Percentiles rank a stretch among this genome's conserved stretches.
These are phyloP conservation scores for Papilio polytes DNA, from an alignment of 1,140 invertebrate species.

Conservation along the genomic window DNA sequence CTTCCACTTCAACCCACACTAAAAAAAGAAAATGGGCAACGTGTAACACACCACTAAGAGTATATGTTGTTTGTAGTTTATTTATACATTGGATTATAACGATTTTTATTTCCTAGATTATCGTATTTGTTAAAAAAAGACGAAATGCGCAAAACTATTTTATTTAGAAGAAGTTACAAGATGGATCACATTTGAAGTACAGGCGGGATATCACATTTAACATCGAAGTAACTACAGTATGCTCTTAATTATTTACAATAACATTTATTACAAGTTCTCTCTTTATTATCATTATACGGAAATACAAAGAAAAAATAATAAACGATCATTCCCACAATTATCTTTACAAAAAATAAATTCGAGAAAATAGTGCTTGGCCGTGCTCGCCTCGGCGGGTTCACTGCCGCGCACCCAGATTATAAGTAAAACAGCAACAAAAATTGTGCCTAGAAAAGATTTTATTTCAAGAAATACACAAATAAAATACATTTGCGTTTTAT, in stretches of 20 bases:
- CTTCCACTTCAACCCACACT: too few species aligned
- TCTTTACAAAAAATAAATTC: not conserved
- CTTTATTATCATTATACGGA: constrained; percentile 22
- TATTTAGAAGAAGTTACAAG: constrained; percentile 69
- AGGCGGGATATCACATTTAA: constrained; percentile 82
- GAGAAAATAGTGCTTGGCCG: too few species aligned
- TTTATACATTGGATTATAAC: too few species aligned
- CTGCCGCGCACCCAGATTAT: not conserved
- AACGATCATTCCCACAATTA: not conserved
- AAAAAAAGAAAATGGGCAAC: too few species aligned
- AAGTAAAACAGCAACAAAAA: not conserved
- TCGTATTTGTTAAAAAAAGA: constrained; percentile 44
- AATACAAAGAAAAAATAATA: not conserved
- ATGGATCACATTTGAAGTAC: constrained; percentile 77
- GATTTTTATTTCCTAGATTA: too few species aligned
- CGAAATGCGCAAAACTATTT: constrained; percentile 68
- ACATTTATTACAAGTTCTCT: constrained; percentile 45
- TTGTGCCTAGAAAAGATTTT: not conserved
- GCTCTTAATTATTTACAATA: constrained; percentile 44
- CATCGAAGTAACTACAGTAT: constrained; percentile 55
- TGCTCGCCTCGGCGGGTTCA: too few species aligned
- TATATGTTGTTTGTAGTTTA: too few species aligned
- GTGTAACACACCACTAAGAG: too few species aligned
- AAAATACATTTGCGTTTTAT: not conserved
- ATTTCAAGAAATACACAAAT: not conserved